Base-by-base conservation (phyloP, 1,140 invertebrate species). In the Musca vetustissima region DNA sequence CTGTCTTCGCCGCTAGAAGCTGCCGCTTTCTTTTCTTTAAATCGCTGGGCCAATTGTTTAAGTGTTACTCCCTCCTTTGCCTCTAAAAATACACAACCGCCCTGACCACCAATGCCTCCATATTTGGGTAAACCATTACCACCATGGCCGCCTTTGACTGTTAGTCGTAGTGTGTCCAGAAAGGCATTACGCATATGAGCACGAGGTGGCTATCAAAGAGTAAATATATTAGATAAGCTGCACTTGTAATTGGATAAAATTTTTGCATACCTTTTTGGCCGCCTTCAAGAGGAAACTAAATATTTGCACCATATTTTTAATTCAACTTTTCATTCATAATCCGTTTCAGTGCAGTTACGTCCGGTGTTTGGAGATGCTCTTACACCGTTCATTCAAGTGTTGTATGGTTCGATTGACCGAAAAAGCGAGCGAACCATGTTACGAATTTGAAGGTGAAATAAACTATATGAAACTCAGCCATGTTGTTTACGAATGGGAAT, bases 21-120 rank as follows among this genome's bases (percentile, higher is more conserved):
- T 1, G 69, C 69, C 55, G 93, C 82, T 17, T 87, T 84, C 83
- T 89, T 90, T 1, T 81, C 74, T 52, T 70, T 75, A 9, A 78
- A 19, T 7, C 83, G 83, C 61, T 78, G 80, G 15, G 82, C 76
- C 9, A 94, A 83, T 28, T 84, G 83, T 43, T 83, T 83, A 4
- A 95, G 81, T 48, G 85, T 87, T 2, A 88, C 73, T 11, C 83
- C 81, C 74, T 93, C 88, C 70, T 88, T 88, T 0, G 89, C 91
- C 43, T 88, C 77, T 17, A 93, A 83, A 76, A 88, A 89, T 14
- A 97, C 88, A 84, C 91, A 89, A 15, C 95, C 95, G 17, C 95
- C 95, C 80, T 89, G 87, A 0, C 95, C 95, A 22, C 95, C 95
- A 11, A 91, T 77, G 6, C 94, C 95, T 14, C 93, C 94, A 83